A percentile compares a stretch with the other conserved stretches of the same genome.
phyloP scores from a whole-genome alignment of 1,140 invertebrate species.

The Adoxophyes honmai region DNA sequence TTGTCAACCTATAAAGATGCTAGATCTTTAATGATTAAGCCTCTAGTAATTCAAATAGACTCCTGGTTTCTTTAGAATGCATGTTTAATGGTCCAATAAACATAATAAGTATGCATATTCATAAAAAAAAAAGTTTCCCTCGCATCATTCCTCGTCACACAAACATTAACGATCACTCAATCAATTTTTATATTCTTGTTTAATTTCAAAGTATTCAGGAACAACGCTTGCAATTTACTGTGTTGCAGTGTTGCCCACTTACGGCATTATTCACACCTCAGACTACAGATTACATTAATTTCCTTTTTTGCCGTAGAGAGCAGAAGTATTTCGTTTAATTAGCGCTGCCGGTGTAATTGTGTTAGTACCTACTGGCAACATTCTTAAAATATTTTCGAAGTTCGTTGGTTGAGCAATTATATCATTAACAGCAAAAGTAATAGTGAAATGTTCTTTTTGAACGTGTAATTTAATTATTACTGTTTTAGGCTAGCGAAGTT shows the following conservation, averaged over 20 bases:
- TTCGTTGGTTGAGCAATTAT: background rate
- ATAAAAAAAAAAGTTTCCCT: background rate
- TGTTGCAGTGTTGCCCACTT: conserved; percentile 51
- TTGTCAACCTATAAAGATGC: too few relatives aligned
- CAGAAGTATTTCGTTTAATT: conserved; percentile 68
- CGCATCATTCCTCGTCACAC: conserved; percentile 1
- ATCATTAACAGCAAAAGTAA: background rate
- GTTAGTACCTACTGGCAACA: conserved; percentile 4
- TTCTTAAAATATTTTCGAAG: background rate
- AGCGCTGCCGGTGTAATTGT: conserved; percentile 50
- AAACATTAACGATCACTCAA: background rate
- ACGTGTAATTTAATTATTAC: too few relatives aligned
- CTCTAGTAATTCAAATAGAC: too few relatives aligned
- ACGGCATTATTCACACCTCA: conserved; percentile 64
- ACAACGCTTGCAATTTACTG: conserved; percentile 55
- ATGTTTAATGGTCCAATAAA: background rate
- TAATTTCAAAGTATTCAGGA: conserved; percentile 11
- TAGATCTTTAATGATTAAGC: too few relatives aligned
- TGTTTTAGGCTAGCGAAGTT: too few relatives aligned
- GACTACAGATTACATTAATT: conserved; percentile 47
- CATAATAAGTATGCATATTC: background rate
- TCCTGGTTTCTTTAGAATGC: background rate
- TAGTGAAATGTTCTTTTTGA: background rate
- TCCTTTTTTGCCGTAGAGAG: conserved; percentile 51
- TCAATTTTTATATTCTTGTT: background rate